Evolutionary conservation across 2,888 invertebrate species (phyloP).

Genomic region (Stenchaetothrips biformis): DNA sequence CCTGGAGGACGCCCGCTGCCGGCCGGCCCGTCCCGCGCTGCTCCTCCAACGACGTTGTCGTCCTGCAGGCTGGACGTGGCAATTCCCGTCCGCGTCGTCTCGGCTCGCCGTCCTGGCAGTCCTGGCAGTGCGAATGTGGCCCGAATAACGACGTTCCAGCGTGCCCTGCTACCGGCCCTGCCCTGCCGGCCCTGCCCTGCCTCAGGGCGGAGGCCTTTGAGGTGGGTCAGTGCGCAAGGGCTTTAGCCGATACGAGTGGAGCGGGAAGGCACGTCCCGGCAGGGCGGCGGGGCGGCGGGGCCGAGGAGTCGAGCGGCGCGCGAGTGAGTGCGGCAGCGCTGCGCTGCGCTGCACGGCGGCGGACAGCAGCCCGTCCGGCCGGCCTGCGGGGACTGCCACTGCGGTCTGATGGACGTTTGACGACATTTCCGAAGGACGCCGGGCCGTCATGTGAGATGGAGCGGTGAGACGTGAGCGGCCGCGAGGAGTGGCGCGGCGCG

Average conservation of each 20-base stretch:
- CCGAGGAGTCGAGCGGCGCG: background rate
- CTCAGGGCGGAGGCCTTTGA: constrained; percentile 14
- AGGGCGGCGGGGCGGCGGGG: background rate
- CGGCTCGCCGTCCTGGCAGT: background rate
- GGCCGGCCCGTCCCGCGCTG: background rate
- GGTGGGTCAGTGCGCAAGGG: constrained; percentile 4
- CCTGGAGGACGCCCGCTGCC: background rate
- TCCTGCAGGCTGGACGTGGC: background rate
- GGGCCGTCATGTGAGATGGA: constrained; percentile 20
- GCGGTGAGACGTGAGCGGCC: background rate
- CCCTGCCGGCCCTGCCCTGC: background rate
- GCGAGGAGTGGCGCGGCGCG: background rate
- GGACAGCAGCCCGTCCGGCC: too few species aligned
- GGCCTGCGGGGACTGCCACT: too few species aligned
- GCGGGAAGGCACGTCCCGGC: background rate
- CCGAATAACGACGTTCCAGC: too few species aligned
- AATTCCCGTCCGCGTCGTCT: too few species aligned
- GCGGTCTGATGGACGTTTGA: background rate
- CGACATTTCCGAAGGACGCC: constrained; percentile 16
- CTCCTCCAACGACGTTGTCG: background rate
- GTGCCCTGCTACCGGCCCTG: too few species aligned
- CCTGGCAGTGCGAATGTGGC: background rate
- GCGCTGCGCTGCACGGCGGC: too few species aligned
- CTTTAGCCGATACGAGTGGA: background rate
- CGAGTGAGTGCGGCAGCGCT: background rate